A percentile compares a stretch with the other conserved stretches of the same genome.
Evolutionary conservation across 2,797 vertebrate genomes (phyloP).

Genomic region (Pachyuromys duprasi): DNA sequence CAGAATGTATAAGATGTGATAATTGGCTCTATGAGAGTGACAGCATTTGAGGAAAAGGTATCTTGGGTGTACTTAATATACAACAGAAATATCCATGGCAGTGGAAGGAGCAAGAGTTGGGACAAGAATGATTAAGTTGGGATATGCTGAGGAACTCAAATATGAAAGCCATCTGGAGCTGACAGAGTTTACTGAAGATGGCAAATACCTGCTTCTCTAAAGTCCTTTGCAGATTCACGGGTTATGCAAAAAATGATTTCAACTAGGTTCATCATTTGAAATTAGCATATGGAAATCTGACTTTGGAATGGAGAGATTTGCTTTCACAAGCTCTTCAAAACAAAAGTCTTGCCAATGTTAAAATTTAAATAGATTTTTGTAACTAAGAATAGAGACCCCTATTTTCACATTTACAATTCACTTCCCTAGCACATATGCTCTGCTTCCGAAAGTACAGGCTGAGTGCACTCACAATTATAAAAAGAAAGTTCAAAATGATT

Average conservation of each 20-base stretch:
- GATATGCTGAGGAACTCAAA: not conserved
- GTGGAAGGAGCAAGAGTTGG: not conserved
- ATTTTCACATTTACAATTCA: conserved; percentile 40
- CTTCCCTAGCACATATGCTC: conserved; percentile 20
- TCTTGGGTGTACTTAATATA: conserved; percentile 10
- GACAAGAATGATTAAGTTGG: not conserved
- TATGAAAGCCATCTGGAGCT: conserved; percentile 40
- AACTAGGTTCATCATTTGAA: conserved; percentile 69
- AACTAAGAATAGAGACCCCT: conserved; percentile 51
- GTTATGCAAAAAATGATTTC: conserved; percentile 45
- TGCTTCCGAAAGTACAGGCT: conserved; percentile 34
- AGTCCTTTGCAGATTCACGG: not conserved
- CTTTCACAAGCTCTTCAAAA: conserved; percentile 66
- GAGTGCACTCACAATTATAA: conserved; percentile 24
- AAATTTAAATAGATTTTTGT: conserved; percentile 58
- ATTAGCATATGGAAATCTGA: conserved; percentile 68
- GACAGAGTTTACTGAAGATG: not conserved
- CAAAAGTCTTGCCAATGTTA: conserved; percentile 57
- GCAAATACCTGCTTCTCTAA: conserved; percentile 21
- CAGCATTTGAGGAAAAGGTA: not conserved
- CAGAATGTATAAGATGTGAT: not conserved
- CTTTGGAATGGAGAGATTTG: conserved; percentile 55
- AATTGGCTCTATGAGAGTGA: not conserved
- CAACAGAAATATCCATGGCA: not conserved
- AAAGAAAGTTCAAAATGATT: conserved; percentile 11